Conservation (phyloP, 53 echinoderm and acorn worm genomes). For the Actinopyga echinites region DNA sequence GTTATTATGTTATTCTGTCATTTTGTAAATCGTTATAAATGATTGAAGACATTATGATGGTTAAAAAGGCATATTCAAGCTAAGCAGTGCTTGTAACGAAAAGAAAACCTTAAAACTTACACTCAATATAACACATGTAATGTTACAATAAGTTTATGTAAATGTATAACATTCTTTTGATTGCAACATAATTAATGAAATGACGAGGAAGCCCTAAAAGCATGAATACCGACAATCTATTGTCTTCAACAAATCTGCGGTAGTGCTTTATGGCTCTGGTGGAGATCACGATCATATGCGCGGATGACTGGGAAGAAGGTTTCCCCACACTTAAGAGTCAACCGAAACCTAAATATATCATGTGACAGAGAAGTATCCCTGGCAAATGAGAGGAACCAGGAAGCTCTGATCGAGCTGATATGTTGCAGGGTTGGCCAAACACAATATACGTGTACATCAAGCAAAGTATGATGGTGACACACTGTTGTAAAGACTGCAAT, state of each 20-base stretch:
- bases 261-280: constrained; percentile 65
- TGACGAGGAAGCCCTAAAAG: constrained; percentile 59
- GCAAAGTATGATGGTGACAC: constrained; percentile 67
- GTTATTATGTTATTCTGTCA: no score
- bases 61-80: no score
- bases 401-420: constrained; percentile 48
- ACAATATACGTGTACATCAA: constrained; percentile 59
- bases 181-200: constrained; percentile 51
- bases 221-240: no score
- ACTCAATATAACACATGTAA: no score
- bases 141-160: no score
- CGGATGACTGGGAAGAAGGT: constrained; percentile 52
- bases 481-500: constrained; percentile 47
- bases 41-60: no score
- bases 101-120: no score
- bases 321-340: constrained; percentile 52
- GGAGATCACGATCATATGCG: constrained; percentile 65
- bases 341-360: constrained; percentile 49
- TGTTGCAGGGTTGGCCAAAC: constrained; percentile 33
- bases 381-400: constrained; percentile 69
- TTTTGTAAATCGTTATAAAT: no score
- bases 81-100: no score
- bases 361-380: constrained; percentile 62
- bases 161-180: no score
- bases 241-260: constrained; percentile 50